Conservation (phyloP, 2,888 invertebrate genomes). For the Eupeodes latifasciatus region DNA sequence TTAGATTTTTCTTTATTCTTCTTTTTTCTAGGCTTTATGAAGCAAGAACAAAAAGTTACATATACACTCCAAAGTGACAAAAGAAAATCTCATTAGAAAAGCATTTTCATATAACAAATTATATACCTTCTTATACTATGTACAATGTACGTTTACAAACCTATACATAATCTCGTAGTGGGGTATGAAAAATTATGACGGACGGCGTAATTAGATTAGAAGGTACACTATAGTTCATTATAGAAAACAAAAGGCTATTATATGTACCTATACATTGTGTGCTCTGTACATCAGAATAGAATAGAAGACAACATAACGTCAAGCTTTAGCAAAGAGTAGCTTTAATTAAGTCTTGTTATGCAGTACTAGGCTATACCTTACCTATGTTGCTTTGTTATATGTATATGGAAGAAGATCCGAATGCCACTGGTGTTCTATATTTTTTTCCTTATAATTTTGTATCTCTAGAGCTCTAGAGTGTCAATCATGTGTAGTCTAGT, state of each 20-base stretch:
- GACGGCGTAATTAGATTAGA: slow-evolving; percentile 66
- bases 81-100: slow-evolving; percentile 70
- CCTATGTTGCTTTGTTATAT: background rate
- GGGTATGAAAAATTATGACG: slow-evolving; percentile 9
- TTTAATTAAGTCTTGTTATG: slow-evolving; percentile 56
- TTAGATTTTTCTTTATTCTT: background rate
- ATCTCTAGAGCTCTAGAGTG: background rate
- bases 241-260: slow-evolving; percentile 54
- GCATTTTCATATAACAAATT: slow-evolving; percentile 24
- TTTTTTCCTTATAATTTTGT: background rate
- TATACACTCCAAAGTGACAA: slow-evolving; percentile 34
- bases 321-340: slow-evolving; percentile 25
- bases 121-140: background rate
- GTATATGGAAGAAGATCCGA: background rate
- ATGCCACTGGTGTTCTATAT: slow-evolving; percentile 14
- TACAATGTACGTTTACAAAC: background rate
- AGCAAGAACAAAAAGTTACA: slow-evolving; percentile 4
- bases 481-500: slow-evolving; percentile 54
- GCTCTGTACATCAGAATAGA: background rate
- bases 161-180: background rate
- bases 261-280: background rate
- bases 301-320: slow-evolving; percentile 36
- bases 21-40: slow-evolving; percentile 2
- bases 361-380: background rate
- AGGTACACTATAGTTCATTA: slow-evolving; percentile 56